Percentiles rank a stretch among this genome's conserved stretches.
Evolutionary conservation across 2,113 vertebrate genomes (phyloP).

Genomic region (Cololabis saira): DNA sequence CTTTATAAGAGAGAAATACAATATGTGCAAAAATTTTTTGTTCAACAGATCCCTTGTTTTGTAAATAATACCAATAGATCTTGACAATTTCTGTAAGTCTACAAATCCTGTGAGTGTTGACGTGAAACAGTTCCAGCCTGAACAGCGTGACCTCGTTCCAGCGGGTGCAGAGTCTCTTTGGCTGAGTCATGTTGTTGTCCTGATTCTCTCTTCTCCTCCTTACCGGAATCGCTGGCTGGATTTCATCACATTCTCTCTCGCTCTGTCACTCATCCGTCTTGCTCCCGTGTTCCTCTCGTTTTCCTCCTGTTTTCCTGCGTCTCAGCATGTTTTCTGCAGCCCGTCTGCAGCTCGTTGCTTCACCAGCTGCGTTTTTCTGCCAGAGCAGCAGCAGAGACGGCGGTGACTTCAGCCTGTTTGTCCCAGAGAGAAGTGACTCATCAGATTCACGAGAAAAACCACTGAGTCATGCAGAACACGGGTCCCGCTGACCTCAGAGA

Average conservation of each 20-base stretch:
- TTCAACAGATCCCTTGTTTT: too few relatives aligned
- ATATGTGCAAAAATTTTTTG: too few relatives aligned
- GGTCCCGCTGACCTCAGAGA: not conserved
- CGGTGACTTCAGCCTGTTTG: constrained; percentile 10
- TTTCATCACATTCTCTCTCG: constrained; percentile 22
- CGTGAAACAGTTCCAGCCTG: not conserved
- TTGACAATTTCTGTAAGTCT: too few relatives aligned
- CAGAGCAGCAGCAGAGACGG: constrained; percentile 21
- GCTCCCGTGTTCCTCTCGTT: constrained; percentile 11
- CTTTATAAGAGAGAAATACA: too few relatives aligned
- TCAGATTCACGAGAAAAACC: not conserved
- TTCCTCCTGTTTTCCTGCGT: too few relatives aligned
- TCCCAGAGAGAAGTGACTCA: not conserved
- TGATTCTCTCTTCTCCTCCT: constrained; percentile 10
- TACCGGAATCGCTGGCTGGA: constrained; percentile 31
- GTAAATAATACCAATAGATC: too few relatives aligned
- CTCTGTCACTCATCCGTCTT: not conserved
- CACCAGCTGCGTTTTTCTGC: constrained; percentile 43
- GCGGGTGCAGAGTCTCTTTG: too few relatives aligned
- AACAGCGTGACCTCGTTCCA: too few relatives aligned
- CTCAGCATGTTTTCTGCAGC: constrained; percentile 32
- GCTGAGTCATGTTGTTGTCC: constrained; percentile 51
- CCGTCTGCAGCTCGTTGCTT: not conserved
- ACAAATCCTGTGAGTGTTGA: too few relatives aligned
- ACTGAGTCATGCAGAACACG: not conserved